Evolutionary conservation across 1,140 invertebrate species (phyloP).

Genomic region (Papilio polytes): DNA sequence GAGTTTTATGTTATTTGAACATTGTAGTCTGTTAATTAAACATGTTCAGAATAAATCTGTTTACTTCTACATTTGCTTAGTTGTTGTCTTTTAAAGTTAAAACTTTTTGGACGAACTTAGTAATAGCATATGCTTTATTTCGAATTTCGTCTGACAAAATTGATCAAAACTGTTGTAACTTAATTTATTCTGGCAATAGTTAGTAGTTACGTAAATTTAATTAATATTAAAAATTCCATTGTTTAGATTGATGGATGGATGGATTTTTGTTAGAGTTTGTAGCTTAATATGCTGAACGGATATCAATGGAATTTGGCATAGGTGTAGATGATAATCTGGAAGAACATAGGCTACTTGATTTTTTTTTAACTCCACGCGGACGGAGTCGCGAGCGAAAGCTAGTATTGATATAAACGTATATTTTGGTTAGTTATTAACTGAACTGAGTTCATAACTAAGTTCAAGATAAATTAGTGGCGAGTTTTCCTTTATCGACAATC

Average conservation of each 20-base stretch:
- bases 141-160: neutral
- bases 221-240: too few relatives aligned
- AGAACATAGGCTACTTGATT: too few relatives aligned
- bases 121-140: neutral
- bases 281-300: too few relatives aligned
- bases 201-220: too few relatives aligned
- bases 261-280: too few relatives aligned
- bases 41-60: conserved; percentile 1
- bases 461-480: conserved; percentile 17
- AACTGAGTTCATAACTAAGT: neutral
- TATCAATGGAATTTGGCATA: too few relatives aligned
- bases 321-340: too few relatives aligned
- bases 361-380: too few relatives aligned
- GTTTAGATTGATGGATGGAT: too few relatives aligned
- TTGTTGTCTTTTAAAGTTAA: neutral
- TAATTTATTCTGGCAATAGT: neutral
- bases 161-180: neutral
- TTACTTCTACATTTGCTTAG: neutral
- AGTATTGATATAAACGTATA: neutral
- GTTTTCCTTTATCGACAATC: neutral
- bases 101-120: neutral
- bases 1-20: conserved; percentile 25
- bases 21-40: conserved; percentile 34
- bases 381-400: too few relatives aligned
- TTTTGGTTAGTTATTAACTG: neutral